These are phyloP conservation scores for Crotalus helleri DNA, from an alignment of 2,113 vertebrate genomes.

Conservation along the genomic window DNA sequence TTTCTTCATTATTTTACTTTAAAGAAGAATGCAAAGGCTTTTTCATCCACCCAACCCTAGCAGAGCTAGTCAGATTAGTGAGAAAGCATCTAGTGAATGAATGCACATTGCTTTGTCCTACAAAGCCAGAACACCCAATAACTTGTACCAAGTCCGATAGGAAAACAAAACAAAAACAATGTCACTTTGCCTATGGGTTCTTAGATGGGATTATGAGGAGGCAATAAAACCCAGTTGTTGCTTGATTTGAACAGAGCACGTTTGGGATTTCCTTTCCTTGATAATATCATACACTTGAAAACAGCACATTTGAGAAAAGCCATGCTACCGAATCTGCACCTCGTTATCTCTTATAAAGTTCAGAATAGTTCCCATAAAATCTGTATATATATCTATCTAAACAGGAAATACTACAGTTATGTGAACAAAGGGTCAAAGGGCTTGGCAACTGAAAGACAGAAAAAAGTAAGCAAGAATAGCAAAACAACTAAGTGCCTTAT, in stretches of 20 bases:
- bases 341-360: not conserved
- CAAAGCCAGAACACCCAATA: not conserved
- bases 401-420: constrained; percentile 24
- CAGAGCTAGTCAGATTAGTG: not conserved
- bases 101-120: not conserved
- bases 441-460: not conserved
- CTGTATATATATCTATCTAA: constrained; percentile 11
- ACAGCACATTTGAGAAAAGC: not conserved
- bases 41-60: not conserved
- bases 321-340: not conserved
- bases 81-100: not conserved
- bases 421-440: constrained; percentile 17
- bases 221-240: not conserved
- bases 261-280: not conserved
- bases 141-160: not conserved
- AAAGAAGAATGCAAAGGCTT: not conserved
- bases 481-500: not conserved
- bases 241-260: not conserved
- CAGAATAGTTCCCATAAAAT: constrained; percentile 1
- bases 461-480: not conserved
- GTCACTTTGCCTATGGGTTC: not conserved
- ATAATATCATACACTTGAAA: not conserved
- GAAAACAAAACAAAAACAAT: not conserved
- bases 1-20: not conserved
- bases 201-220: not conserved